These are phyloP conservation scores for Epinephelus fuscoguttatus DNA, from an alignment of 2,113 vertebrate species.

Conservation along the genomic window DNA sequence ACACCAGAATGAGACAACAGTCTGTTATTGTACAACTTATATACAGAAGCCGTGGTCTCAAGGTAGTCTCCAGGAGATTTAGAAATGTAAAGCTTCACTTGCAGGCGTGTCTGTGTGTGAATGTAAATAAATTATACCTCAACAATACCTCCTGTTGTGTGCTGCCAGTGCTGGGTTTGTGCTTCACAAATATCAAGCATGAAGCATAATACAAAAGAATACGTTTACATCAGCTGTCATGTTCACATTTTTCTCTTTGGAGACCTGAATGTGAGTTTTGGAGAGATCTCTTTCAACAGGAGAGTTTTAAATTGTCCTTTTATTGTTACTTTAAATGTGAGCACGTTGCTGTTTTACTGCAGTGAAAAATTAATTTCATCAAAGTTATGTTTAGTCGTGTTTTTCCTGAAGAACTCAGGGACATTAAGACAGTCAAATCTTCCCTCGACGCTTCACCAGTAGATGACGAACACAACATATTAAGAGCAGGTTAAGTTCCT, in stretches of 20 bases:
- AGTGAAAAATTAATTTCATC: neutral
- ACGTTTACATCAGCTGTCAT: conserved; percentile 14
- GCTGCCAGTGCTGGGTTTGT: conserved; percentile 52
- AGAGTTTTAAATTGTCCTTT: neutral
- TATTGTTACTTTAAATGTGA: neutral
- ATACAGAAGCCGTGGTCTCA: conserved; percentile 66
- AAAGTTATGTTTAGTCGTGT: neutral
- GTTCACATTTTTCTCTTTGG: conserved; percentile 41
- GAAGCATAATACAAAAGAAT: conserved; percentile 18
- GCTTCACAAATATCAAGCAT: conserved; percentile 55
- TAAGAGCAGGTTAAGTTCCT: conserved; percentile 21
- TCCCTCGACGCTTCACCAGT: neutral
- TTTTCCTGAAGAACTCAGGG: neutral
- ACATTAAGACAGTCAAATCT: neutral
- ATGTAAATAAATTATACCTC: conserved; percentile 44
- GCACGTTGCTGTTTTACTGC: neutral
- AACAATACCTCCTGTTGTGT: conserved; percentile 27
- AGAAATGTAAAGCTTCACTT: conserved; percentile 50
- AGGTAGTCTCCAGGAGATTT: conserved; percentile 21
- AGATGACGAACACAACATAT: conserved; percentile 24
- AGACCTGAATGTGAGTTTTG: conserved; percentile 27
- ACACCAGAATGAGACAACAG: conserved; percentile 55
- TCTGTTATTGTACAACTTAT: conserved; percentile 76
- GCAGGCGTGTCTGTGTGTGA: conserved; percentile 45
- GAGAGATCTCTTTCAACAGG: neutral